Base-by-base conservation (phyloP, 2,888 invertebrate genomes). In the Tromatobia lineatoria region DNA sequence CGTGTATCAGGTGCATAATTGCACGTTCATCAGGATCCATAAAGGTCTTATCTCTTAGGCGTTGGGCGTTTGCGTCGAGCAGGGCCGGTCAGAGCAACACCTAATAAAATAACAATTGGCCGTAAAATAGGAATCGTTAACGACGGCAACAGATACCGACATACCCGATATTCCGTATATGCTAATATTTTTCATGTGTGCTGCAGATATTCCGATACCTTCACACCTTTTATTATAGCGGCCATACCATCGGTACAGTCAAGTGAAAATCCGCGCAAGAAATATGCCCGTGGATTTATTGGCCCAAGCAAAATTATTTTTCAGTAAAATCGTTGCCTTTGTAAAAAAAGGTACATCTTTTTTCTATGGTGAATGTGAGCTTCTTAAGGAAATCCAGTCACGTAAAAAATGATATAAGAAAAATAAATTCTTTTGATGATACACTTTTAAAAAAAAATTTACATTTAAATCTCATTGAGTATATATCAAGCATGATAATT, bases 21-120 rank as follows among this genome's bases (percentile, higher is more conserved):
- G 83, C 42, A 71, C 78, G 77, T 85, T 85, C 86, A 85, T 85
- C 87, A 79, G 85, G 81, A 85, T 85, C 83, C 86, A 88, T 88
- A 88, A 88, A 87, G 77, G 71, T 80, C 80, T 86, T 85, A 87
- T 88, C 87, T 86, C 61, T 50, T 13, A 47, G 11, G 57, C 67
- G 61, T 69, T 42, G 75, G 47, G 50, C 69, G 83, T 78, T 85
- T 64, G 73, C 54, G 23, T 25, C 38, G 61, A 1, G 25, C 29
- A 34, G 74, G 23, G 54, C 25, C 67, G 77, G 74, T 73, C 83
- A 77, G 73, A 83, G 80, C 83, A 86, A 84, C 80, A 86, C 75
- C 61, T 71, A 85, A 87, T 83, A 87, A 88, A 86, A 73, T 80
- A 67, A 69, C 80, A 82, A 86, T 83, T 83, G 87, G 71, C 73